Evolutionary conservation across 1,140 invertebrate genomes (phyloP), one percentile per base, ranked within the genome.

Genomic region (Eupeodes corollae): DNA sequence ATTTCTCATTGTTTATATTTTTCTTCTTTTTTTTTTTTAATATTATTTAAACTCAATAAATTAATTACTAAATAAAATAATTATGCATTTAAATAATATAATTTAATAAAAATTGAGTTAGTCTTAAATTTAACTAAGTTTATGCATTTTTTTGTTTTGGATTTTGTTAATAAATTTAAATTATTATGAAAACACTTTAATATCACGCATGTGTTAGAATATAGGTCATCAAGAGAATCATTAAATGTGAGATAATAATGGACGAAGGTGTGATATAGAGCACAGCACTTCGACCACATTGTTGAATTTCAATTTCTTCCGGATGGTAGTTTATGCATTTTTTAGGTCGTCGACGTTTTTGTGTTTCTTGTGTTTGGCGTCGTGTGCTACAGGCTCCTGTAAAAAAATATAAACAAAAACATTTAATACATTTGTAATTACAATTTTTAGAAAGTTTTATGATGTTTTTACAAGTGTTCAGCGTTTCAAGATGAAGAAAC

Each of bases 321-420:
- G 87, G 86, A 70, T 91, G 89, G 69, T 91, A 90, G 56, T 86
- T 90, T 57, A 88, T 83, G 68, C 88, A 91, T 67, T 86, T 83
- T 42, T 75, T 76, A 32, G 86, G 84, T 55, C 84, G 75, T 48
- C 76, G 73, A 56, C 86, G 72, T 63, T 79, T 74, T 61, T 83
- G 61, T 48, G 73, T 71, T 62, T 78, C 74, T 59, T 73, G 69
- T 49, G 67, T 47, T 55, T 63, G 59, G 56, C 75, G 69, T 58
- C 78, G 67, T 59, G 76, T 66, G 61, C 69, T 69, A 60, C 70
- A 72, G 48, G 74, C 70, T 55, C 67, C 54, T 67, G 10, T 3
- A 37, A 50, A 42, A 12, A 18, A 18, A 6, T 37, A 34, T 14
- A 1, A 14, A 5, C 0, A 6, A 1, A 5, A 31, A 16, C 19